Evolutionary conservation across 2,797 vertebrate species (phyloP), one percentile per base, ranked within the genome.

Genomic region (Thripadectes ignobilis): DNA sequence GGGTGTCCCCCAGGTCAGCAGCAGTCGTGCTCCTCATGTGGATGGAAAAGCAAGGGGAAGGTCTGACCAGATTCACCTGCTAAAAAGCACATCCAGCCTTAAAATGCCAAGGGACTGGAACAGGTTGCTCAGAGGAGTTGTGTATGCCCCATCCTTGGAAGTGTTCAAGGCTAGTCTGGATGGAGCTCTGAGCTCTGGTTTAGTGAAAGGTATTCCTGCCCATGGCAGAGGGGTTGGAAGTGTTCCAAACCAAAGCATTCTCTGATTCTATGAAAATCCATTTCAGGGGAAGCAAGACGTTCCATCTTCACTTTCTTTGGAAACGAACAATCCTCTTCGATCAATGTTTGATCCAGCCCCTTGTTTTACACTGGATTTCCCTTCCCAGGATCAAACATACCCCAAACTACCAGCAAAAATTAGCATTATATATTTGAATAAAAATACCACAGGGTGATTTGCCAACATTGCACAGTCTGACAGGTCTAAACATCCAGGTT

Each of bases 21-120:
- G 61, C 6, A 3, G 38, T 9, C 1, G 0, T 19, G 10, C 7
- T 69, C 6, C 27, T 48, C 7, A 1, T 1, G 2, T 46, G 21
- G 45, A 22, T 46, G 45, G 45, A 1, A 1, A 29, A 12, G 4
- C 29, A 45, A 26, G 6, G 36, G 34, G 15, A 4, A 59, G 1
- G 20, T 29, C 49, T 59, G 27, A 46, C 14, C 26, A 41, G 6
- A 20, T 30, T 46, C 20, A 34, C 9, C 4, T 2, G 39, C 26
- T 74, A 30, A 41, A 73, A 45, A 7, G 7, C 19, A 27, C 26
- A 55, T 26, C 11, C 71, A 80, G 7, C n/a, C 68, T 61, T 43
- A 41, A 73, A 88, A 57, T 8, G 14, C 18, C 32, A 38, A 51
- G 45, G 45, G 24, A 15, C 24, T 27, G 63, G n/a, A 48, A 46